A percentile compares a stretch with the other conserved stretches of the same genome.
These are phyloP conservation scores for Macaria notata DNA, from an alignment of 2,888 invertebrate species.

Conservation along the genomic window DNA sequence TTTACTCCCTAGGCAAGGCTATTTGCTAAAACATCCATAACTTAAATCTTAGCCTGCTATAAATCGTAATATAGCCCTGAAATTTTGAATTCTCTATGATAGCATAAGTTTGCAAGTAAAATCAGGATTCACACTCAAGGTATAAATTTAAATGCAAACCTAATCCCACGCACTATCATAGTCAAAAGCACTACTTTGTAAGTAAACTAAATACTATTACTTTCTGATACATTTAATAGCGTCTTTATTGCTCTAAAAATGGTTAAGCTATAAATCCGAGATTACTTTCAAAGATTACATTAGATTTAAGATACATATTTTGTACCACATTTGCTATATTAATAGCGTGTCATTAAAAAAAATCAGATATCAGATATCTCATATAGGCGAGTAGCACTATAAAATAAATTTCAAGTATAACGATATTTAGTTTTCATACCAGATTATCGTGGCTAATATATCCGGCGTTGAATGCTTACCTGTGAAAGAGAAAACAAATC, in stretches of 20 bases:
- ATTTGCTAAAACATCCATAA: too few relatives aligned
- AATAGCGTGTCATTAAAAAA: not conserved
- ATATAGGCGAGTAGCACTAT: not conserved
- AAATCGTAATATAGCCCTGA: too few relatives aligned
- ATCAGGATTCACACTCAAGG: constrained; percentile 5
- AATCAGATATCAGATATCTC: constrained; percentile 1
- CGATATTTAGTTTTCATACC: not conserved
- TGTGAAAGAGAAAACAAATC: constrained; percentile 46
- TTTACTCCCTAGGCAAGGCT: too few relatives aligned
- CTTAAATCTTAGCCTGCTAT: too few relatives aligned
- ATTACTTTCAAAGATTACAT: constrained; percentile 11
- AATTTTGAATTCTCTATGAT: too few relatives aligned
- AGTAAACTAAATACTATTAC: constrained; percentile 16
- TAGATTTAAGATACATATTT: constrained; percentile 4
- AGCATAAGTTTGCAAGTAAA: too few relatives aligned
- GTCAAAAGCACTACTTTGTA: constrained; percentile 24
- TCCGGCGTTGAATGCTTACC: constrained; percentile 42
- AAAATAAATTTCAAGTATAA: not conserved
- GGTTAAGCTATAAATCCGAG: constrained; percentile 12
- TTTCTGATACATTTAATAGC: constrained; percentile 1
- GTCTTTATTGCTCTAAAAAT: constrained; percentile 20
- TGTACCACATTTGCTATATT: constrained; percentile 1
- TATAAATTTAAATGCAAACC: constrained; percentile 33
- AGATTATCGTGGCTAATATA: not conserved
- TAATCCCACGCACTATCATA: constrained; percentile 37